Evolutionary conservation across 1,140 invertebrate genomes (phyloP), one percentile per base, ranked within the genome.

Genomic region (Drosophila erecta): DNA sequence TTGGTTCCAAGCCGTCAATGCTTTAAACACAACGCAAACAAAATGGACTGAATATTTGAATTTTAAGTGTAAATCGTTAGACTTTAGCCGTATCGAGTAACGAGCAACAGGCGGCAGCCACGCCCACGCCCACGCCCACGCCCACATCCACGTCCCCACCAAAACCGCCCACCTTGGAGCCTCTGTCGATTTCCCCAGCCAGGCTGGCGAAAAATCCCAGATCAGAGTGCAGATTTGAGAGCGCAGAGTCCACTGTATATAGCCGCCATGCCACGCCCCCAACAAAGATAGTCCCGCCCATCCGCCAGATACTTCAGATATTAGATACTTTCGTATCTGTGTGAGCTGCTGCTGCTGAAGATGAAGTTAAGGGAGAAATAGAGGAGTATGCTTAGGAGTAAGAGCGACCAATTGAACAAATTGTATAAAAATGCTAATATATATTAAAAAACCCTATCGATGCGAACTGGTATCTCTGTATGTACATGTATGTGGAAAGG

Each of bases 11-110:
- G 84, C 89, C 89, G 84, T 91, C 79, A 91, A 91, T 87, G 89
- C 89, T 91, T 91, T 91, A 91, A 87, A 91, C 83, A 90, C 84
- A 87, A 91, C 86, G 90, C 85, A 91, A 91, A 91, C 85, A 90
- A 91, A 91, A 90, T 91, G 90, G 90, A 91, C 90, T 91, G 90
- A 91, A 90, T 91, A 91, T 87, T 91, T 91, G 85, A 91, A 90
- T 91, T 91, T 91, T 91, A 91, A 91, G 90, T 91, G 89, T 91
- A 91, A 91, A 91, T 91, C 75, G 70, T 75, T 91, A 91, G 90
- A 91, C 76, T 90, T 91, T 87, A 86, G 85, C 81, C 83, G 74
- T 87, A 90, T 81, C 77, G 38, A 53, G 30, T 69, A 67, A 54
- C 30, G 22, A 20, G 71, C 14, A 41, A 44, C 3, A 17, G 17